Percentiles rank a stretch among this genome's conserved stretches.
phyloP scores from a whole-genome alignment of 2,888 invertebrate genomes.

The Zelleria hepariella region DNA sequence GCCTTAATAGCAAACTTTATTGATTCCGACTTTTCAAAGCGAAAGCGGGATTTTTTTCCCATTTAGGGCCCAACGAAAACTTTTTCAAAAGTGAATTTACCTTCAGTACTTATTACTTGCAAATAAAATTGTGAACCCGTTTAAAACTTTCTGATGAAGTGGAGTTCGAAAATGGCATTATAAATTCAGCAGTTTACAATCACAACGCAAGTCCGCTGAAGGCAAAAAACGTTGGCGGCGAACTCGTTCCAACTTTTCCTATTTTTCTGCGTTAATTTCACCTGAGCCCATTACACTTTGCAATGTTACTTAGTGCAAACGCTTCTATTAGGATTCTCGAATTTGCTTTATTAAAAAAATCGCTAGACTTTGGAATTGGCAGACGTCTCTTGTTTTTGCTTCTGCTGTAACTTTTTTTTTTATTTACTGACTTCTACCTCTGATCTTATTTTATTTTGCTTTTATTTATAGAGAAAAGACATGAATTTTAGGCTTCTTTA shows the following conservation, averaged over 20 bases:
- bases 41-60: neutral
- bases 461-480: no score
- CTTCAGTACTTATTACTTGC: conserved; percentile 38
- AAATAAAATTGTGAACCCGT: conserved; percentile 60
- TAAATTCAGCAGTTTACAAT: conserved; percentile 72
- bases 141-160: conserved; percentile 66
- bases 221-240: conserved; percentile 56
- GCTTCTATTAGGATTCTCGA: conserved; percentile 27
- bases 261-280: conserved; percentile 72
- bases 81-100: conserved; percentile 7
- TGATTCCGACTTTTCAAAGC: neutral
- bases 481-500: no score
- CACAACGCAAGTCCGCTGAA: conserved; percentile 62
- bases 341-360: conserved; percentile 8
- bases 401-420: no score
- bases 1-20: no score
- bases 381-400: no score
- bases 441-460: no score
- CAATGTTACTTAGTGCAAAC: conserved; percentile 54
- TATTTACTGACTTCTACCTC: no score
- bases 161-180: conserved; percentile 70
- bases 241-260: conserved; percentile 73
- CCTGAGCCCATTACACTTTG: conserved; percentile 71
- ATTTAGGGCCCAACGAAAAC: neutral
- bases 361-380: neutral